Evolutionary conservation across 2,888 invertebrate species (phyloP).

Genomic region (Tipula unca): DNA sequence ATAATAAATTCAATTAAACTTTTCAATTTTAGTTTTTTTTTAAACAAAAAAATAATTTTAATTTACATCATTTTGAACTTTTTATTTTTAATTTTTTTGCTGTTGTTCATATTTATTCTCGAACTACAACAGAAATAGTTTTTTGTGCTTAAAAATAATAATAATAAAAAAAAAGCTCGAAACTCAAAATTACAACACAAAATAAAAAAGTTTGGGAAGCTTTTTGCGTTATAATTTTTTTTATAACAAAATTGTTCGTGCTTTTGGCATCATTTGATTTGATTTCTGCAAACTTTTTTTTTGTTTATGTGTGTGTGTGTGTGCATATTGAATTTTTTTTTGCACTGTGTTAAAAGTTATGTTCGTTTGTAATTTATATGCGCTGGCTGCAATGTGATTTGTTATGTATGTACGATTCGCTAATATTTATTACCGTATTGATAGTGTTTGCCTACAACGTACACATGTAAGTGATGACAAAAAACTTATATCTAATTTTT

Average conservation of each 20-base stretch:
- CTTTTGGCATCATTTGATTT: not conserved
- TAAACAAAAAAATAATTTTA: not conserved
- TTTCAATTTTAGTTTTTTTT: not conserved
- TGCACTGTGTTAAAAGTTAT: not conserved
- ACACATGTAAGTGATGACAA: too few relatives aligned
- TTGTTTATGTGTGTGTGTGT: not conserved
- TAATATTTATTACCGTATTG: too few relatives aligned
- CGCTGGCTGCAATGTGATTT: too few relatives aligned
- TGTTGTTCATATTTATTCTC: not conserved
- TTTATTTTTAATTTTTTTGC: not conserved
- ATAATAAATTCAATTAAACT: not conserved
- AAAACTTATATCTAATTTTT: too few relatives aligned
- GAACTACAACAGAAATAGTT: not conserved
- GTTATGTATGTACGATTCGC: too few relatives aligned
- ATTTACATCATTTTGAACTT: not conserved
- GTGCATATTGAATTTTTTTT: not conserved
- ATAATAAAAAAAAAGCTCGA: not conserved
- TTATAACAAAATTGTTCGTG: not conserved
- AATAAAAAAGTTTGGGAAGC: not conserved
- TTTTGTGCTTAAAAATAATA: not conserved
- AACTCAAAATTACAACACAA: not conserved
- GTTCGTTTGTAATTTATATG: not conserved
- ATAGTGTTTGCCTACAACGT: too few relatives aligned
- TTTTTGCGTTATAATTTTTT: not conserved
- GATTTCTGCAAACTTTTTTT: not conserved